A percentile compares a stretch with the other conserved stretches of the same genome.
Conservation (phyloP, 2,797 vertebrate genomes). For the Danio tinwini region DNA sequence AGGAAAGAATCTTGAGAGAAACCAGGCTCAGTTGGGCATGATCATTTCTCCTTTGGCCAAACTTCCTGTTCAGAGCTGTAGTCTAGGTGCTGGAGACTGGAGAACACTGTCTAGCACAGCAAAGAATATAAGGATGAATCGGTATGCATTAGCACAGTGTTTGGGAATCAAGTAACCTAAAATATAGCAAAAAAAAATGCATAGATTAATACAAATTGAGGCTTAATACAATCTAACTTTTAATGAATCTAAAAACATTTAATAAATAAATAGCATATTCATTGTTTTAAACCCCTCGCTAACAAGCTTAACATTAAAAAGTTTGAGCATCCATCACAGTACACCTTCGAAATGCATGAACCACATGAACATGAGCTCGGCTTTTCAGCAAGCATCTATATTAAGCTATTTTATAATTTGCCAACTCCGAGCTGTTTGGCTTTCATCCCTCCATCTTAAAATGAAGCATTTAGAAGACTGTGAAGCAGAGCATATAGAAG, state of each 20-base stretch:
- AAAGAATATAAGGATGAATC: background rate
- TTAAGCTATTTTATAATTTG: conserved; percentile 32
- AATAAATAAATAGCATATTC: background rate
- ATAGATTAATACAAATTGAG: background rate
- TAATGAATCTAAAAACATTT: too few species aligned
- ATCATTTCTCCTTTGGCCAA: too few species aligned
- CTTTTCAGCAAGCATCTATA: conserved; percentile 5
- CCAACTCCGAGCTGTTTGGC: conserved; percentile 1
- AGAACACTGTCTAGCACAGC: background rate
- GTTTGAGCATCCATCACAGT: background rate
- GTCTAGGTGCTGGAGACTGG: too few species aligned
- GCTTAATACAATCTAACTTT: background rate
- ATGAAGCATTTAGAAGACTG: background rate
- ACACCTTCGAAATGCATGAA: background rate
- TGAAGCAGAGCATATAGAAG: background rate
- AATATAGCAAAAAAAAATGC: background rate
- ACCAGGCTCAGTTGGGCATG: too few species aligned
- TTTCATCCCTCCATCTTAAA: conserved; percentile 7
- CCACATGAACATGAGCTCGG: background rate
- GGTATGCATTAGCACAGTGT: background rate
- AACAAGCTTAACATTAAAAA: background rate
- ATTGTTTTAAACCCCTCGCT: background rate
- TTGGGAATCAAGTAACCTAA: background rate
- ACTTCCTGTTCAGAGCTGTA: too few species aligned
- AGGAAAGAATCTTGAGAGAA: too few species aligned